Base-by-base conservation (phyloP, 2,797 vertebrate species). In the Sebastes wilsoni region DNA sequence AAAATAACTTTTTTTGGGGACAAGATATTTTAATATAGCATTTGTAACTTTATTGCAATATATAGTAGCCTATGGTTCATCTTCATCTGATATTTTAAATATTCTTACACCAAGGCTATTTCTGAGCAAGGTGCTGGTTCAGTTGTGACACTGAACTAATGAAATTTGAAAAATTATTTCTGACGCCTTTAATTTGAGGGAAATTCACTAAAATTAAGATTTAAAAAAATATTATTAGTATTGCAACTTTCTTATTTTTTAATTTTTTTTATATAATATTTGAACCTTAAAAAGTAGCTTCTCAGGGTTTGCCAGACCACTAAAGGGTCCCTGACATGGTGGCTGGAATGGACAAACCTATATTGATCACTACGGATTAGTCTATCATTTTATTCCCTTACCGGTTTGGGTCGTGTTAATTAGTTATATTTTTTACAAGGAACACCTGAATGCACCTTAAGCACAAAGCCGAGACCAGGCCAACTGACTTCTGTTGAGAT, bases 401-500 rank as follows among this genome's bases (percentile, higher is more conserved):
- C 10, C 42, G 1, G 8, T 55, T 36, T 60, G 23, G 25, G 9
- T 12, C 0, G 49, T 20, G 27, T 60, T 68, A 42, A 42, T 36
- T 9, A 61, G 18, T 77, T 8, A 5, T 4, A 64, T 52, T 82
- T 46, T 89, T 74, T 80, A 58, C 85, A 34, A 81, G 58, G 23
- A 20, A 59, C 18, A 8, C 66, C 0, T 2, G 71, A 93, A 91
- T 46, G 84, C 84, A 88, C 5, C 87, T 7, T 12, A 6, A 65
- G 2, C 61, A 65, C 32, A 81, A 65, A 59, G 14, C 65, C 0
- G 65, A 86, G 81, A 54, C 20, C 83, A 52, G 32, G 83, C 81
- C 81, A 73, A 8, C 12, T 28, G 60, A 75, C 77, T 70, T 65
- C 5, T 49, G 72, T 67, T 55, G 13, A 82, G 76, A 83, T 79